Conservation (phyloP, 2,888 invertebrate species). For the Nomada ferruginata region DNA sequence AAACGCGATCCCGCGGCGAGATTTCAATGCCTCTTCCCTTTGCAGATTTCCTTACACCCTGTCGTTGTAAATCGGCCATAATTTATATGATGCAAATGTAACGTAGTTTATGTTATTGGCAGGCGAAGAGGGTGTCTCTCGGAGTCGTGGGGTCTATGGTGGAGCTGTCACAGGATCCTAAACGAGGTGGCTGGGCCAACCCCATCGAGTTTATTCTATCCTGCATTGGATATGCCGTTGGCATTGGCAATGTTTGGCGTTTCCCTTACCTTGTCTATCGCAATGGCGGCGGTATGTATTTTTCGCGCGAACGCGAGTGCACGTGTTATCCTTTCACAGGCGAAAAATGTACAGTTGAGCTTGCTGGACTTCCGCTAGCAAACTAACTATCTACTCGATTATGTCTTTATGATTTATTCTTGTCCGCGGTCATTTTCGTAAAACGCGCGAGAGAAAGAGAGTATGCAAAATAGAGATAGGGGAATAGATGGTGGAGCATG, state of each 20-base stretch:
- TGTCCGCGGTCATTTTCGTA: constrained; percentile 26
- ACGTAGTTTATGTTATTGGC: constrained; percentile 69
- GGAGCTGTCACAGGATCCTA: constrained; percentile 73
- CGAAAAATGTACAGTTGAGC: constrained; percentile 34
- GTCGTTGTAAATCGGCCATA: constrained; percentile 26
- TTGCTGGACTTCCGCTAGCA: constrained; percentile 41
- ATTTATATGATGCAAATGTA: constrained; percentile 69
- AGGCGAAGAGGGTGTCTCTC: constrained; percentile 77
- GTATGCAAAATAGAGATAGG: not conserved
- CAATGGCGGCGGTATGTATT: constrained; percentile 90
- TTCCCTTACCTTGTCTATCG: constrained; percentile 92
- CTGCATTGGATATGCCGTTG: constrained; percentile 91
- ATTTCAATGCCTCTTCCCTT: not conserved
- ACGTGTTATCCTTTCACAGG: not conserved
- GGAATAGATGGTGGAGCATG: not conserved
- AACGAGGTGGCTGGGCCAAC: constrained; percentile 87
- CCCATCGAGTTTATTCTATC: constrained; percentile 91
- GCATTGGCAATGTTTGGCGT: constrained; percentile 92
- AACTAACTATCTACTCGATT: constrained; percentile 54
- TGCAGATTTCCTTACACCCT: constrained; percentile 5
- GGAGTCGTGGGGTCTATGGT: constrained; percentile 77
- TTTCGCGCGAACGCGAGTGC: not conserved
- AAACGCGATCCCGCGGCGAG: not conserved
- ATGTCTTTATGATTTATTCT: constrained; percentile 59
- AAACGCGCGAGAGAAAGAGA: not conserved